Base-by-base conservation (phyloP, 2,797 vertebrate genomes). In the Xyrichtys novacula region DNA sequence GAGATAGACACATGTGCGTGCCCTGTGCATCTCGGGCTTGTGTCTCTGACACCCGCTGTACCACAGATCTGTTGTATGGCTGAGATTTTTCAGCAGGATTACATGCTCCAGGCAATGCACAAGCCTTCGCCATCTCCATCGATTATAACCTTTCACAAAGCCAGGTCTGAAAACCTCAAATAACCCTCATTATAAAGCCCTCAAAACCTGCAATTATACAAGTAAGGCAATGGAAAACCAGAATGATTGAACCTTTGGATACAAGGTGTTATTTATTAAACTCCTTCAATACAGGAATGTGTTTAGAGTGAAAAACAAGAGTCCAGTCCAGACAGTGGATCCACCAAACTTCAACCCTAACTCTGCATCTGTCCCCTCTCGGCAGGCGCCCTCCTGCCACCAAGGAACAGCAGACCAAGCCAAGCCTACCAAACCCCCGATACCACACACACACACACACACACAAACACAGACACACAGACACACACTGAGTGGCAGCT, bases 401-500 rank as follows among this genome's bases (percentile, higher is more conserved):
- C 84, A 65, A 61, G 71, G 68, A 81, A 78, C 66, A 65, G 85
- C 90, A 90, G 85, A 83, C 86, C 22, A 69, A 73, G 23, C 49
- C 31, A 76, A 65, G 48, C 26, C 72, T 70, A 58, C 56, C 75
- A 81, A 69, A 63, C 32, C 46, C 58, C 53, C 39, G 11, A 52
- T 46, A 63, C 76, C 90, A 86, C 66, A 55, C 38, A 20, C 80
- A 29, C 50, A 62, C 56, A 58, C 36, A 63, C 36, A 63, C 55
- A 75, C 50, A 58, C 64, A 70, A 71, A 74, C 75, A 58, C 72
- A 81, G 50, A 28, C 54, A 2, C 71, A 43, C 71, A 78, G 90
- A 64, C 63, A 49, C 71, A 84, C 88, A 88, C 65, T 90, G 94
- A 96, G 87, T 94, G 92, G 90, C 73, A 59, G 80, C 16, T 12